These are phyloP conservation scores for Cataglyphis livida DNA, from an alignment of 2,888 invertebrate genomes.

Conservation along the genomic window DNA sequence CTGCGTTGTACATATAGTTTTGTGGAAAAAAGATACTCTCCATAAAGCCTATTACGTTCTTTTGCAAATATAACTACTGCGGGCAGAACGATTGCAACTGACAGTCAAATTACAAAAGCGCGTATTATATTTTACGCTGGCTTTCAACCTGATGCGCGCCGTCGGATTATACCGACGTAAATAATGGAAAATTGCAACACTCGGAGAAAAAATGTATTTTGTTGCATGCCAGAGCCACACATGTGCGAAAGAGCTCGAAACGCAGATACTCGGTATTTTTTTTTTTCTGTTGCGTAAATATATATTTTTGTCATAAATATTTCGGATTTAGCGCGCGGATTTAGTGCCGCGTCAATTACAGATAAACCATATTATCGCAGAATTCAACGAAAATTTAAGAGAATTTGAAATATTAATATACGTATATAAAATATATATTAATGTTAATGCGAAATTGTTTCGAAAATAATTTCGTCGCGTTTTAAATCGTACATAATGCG, in stretches of 20 bases:
- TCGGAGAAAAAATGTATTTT: slow-evolving; percentile 58
- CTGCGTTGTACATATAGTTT: not conserved
- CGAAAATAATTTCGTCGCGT: not conserved
- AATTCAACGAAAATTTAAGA: slow-evolving; percentile 59
- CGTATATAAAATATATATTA: not conserved
- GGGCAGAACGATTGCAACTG: slow-evolving; percentile 50
- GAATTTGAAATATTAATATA: slow-evolving; percentile 38
- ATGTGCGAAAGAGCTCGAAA: slow-evolving; percentile 38
- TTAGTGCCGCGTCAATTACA: slow-evolving; percentile 62
- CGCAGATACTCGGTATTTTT: slow-evolving; percentile 54
- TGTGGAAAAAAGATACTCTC: slow-evolving; percentile 32
- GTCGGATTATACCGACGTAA: slow-evolving; percentile 62
- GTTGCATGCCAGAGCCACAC: slow-evolving; percentile 27
- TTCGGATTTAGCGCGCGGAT: slow-evolving; percentile 17
- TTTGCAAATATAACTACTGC: slow-evolving; percentile 31
- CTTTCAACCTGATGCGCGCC: slow-evolving; percentile 49
- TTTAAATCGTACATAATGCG: slow-evolving; percentile 42
- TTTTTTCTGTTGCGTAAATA: slow-evolving; percentile 55
- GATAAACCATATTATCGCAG: slow-evolving; percentile 50
- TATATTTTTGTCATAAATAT: slow-evolving; percentile 64
- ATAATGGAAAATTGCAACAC: slow-evolving; percentile 68
- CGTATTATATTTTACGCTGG: slow-evolving; percentile 51
- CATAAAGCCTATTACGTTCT: slow-evolving; percentile 42
- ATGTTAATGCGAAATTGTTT: slow-evolving; percentile 19
- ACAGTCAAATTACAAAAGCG: slow-evolving; percentile 55